Evolutionary conservation across 2,797 vertebrate species (phyloP).

Genomic region (Serranus cabrilla): DNA sequence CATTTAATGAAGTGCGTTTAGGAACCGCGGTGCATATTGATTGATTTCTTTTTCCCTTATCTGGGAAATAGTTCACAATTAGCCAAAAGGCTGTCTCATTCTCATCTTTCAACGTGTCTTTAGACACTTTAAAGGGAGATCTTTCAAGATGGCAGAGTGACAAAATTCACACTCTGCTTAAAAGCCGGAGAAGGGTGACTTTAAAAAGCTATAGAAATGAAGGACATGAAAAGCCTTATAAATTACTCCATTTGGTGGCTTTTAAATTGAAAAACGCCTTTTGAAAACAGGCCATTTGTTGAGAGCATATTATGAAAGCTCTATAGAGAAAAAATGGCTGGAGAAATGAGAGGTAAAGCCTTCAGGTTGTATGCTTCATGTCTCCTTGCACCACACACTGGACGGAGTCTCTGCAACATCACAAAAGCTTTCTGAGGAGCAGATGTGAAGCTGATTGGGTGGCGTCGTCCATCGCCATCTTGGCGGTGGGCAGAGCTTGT

Average conservation of each 20-base stretch:
- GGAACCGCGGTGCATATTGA: conserved; percentile 41
- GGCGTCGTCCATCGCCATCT: too few species aligned
- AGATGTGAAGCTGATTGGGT: too few species aligned
- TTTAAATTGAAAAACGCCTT: conserved; percentile 6
- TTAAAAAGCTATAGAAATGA: conserved; percentile 23
- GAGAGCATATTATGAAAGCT: too few species aligned
- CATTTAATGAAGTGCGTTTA: conserved; percentile 67
- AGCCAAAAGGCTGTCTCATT: conserved; percentile 5
- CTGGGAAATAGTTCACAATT: conserved; percentile 20
- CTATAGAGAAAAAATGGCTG: too few species aligned
- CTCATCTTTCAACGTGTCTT: conserved; percentile 23
- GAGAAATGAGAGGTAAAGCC: too few species aligned
- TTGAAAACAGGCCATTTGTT: too few species aligned
- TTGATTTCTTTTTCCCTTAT: conserved; percentile 24
- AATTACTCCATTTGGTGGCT: conserved; percentile 25
- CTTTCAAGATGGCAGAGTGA: conserved; percentile 13
- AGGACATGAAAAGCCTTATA: background rate
- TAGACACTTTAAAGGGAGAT: conserved; percentile 26
- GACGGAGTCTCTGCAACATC: too few species aligned
- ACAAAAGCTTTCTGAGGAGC: too few species aligned
- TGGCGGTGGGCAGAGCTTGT: too few species aligned
- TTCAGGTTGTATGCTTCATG: too few species aligned
- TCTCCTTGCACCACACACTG: too few species aligned
- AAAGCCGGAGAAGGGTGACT: conserved; percentile 19
- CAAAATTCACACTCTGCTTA: conserved; percentile 20